Base-by-base conservation (phyloP, 2,888 invertebrate genomes). In the Erebia palarica region DNA sequence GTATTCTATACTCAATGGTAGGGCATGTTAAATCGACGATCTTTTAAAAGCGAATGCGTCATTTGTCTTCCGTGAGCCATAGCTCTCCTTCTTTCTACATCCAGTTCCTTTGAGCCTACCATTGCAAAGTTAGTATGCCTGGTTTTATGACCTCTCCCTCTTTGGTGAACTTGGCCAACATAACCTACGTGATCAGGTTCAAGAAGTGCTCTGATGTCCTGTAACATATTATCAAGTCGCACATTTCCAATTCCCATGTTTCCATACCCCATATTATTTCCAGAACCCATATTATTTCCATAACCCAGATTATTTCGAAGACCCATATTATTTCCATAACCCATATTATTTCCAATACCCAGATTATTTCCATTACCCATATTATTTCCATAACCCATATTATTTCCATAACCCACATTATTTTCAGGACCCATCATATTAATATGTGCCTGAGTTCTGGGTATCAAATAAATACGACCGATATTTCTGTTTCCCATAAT, bases 141-240 rank as follows among this genome's bases (percentile, higher is more conserved):
- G 1, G 18, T 47, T 14, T 49, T 49, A 13, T 18, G 0, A 1
- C 60, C 60, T 7, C 3, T 42, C 8, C 21, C 47, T 14, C 2
- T 16, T 4, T 11, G 63, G 1, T 27, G 49, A 0, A 63, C 63
- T 1, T 14, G 1, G 8, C 63, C 63, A 8, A 63, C 49, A 21
- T 49, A 63, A 18, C 63, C 49, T 21, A 49, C n/a, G 7, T 63
- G 13, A 1, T 49, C 49, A 63, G 63, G 63, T 21, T 63, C 63
- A 5, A 49, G 16, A 5, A 8, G 14, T 1, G 14, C 1, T 8
- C 21, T 21, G 13, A 63, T 21, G 47, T 63, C 47, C 4, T 44
- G 16, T 42, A 47, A 18, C 9, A 18, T 49, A 49, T 5, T 53
- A 16, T 9, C 16, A 16, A n/a, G n/a, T 53, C 53, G 8, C 16